Conservation (phyloP, 2,888 invertebrate species). For the Hoplodrina ambigua region DNA sequence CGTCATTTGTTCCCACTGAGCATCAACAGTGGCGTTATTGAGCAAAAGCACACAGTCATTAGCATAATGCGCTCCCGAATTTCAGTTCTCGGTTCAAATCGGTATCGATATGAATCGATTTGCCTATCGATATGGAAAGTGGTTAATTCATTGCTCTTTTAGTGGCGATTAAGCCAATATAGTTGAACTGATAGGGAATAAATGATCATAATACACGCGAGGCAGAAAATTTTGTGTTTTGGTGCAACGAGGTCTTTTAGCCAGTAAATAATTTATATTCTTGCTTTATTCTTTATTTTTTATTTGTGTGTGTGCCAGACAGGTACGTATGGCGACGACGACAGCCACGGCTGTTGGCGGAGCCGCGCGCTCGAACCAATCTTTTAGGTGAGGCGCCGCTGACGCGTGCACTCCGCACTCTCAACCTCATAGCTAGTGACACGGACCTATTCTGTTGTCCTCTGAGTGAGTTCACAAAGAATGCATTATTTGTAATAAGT, state of each 20-base stretch:
- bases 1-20: conserved; percentile 56
- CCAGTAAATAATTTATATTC: no score
- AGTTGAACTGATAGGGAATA: conserved; percentile 34
- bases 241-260: not conserved
- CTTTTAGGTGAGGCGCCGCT: no score
- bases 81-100: conserved; percentile 55
- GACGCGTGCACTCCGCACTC: no score
- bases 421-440: no score
- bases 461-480: no score
- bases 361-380: no score
- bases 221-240: not conserved
- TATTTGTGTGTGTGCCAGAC: no score
- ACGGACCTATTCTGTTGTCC: no score
- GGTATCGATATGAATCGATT: conserved; percentile 57
- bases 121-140: conserved; percentile 55
- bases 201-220: conserved; percentile 31
- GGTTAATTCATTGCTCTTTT: conserved; percentile 61
- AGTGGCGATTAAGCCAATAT: conserved; percentile 47
- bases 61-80: conserved; percentile 63
- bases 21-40: conserved; percentile 58
- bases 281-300: no score
- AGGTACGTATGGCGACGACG: no score
- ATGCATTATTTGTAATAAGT: no score
- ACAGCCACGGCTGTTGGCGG: no score
- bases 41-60: conserved; percentile 62